Evolutionary conservation across 2,113 vertebrate species (phyloP).

Genomic region (Anthoscopus minutus): DNA sequence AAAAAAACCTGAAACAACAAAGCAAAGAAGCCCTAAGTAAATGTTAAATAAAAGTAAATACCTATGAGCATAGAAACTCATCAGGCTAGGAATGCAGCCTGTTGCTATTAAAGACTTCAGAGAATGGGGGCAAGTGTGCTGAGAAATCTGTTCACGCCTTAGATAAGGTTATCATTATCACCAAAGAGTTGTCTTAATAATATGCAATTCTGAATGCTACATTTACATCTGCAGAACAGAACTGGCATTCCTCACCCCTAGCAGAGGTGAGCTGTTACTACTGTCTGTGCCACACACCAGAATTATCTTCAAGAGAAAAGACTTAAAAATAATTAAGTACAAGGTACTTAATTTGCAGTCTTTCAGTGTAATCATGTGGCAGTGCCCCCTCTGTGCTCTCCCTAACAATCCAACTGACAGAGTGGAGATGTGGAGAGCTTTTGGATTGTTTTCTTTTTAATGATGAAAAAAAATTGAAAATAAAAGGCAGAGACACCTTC

Average conservation of each 20-base stretch:
- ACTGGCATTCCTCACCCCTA: neutral
- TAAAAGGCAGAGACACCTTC: neutral
- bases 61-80: neutral
- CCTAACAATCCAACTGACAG: neutral
- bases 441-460: neutral
- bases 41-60: conserved; percentile 52
- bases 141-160: neutral
- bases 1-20: neutral
- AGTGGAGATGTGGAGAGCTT: neutral
- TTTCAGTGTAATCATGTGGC: neutral
- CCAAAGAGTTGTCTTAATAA: neutral
- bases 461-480: neutral
- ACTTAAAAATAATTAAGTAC: neutral
- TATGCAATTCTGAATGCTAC: neutral
- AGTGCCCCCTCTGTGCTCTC: neutral
- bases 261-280: neutral
- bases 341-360: neutral
- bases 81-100: neutral
- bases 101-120: neutral
- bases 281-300: neutral
- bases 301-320: neutral
- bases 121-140: neutral
- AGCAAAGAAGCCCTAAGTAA: conserved; percentile 29
- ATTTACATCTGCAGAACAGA: neutral
- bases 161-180: neutral